phyloP scores from a whole-genome alignment of 2,113 vertebrate genomes.

The Paedocypris sp. region DNA sequence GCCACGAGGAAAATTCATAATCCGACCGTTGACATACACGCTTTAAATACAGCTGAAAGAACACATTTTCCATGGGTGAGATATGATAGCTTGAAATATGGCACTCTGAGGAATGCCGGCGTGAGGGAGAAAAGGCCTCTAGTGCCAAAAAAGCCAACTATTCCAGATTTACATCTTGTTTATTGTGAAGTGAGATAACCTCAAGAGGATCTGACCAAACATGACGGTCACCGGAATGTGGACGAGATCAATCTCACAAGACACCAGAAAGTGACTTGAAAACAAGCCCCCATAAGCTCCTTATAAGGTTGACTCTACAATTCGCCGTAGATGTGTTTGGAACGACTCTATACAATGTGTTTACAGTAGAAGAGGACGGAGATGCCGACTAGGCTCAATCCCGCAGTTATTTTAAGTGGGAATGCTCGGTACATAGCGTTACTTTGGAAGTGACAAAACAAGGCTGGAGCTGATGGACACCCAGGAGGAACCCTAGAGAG shows the following conservation, averaged over 20 bases:
- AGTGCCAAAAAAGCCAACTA: conserved; percentile 20
- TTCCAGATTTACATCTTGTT: conserved; percentile 39
- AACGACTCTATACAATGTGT: no score
- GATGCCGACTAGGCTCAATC: no score
- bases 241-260: conserved; percentile 39
- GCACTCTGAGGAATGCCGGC: conserved; percentile 43
- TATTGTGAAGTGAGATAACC: conserved; percentile 44
- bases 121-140: conserved; percentile 36
- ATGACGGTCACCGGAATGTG: conserved; percentile 26
- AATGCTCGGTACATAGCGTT: background rate
- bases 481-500: conserved; percentile 10
- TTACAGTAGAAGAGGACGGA: no score
- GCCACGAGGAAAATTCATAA: conserved; percentile 49
- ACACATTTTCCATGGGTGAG: conserved; percentile 49
- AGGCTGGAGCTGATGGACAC: background rate
- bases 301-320: conserved; percentile 42
- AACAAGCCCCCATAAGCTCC: conserved; percentile 39
- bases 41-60: conserved; percentile 44
- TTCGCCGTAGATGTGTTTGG: no score
- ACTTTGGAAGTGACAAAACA: background rate
- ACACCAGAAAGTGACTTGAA: conserved; percentile 42
- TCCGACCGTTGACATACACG: conserved; percentile 49
- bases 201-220: conserved; percentile 1
- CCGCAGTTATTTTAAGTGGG: background rate
- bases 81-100: conserved; percentile 46